These are phyloP conservation scores for Tubulanus polymorphus DNA, from an alignment of 2,888 invertebrate species.

Conservation along the genomic window DNA sequence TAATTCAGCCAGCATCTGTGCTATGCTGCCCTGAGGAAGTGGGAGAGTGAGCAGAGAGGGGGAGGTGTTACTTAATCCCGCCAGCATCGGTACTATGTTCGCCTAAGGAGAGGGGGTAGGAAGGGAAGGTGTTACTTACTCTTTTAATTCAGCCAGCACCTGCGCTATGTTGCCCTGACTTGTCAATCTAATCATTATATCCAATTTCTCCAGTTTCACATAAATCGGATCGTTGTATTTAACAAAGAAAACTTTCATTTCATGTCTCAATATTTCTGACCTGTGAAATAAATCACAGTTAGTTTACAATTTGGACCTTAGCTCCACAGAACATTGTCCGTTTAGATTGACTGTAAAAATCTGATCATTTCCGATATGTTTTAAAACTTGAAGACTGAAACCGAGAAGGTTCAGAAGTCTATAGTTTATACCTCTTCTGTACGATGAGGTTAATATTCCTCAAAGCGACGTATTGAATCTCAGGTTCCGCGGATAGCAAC, in stretches of 20 bases:
- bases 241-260: conserved; percentile 99
- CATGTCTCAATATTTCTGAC: conserved; percentile 96
- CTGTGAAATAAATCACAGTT: conserved; percentile 51
- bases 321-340: too few species aligned
- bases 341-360: too few species aligned
- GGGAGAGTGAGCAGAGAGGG: too few species aligned
- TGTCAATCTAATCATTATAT: conserved; percentile 98
- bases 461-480: conserved; percentile 98
- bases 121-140: too few species aligned
- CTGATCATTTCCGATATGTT: too few species aligned
- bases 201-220: conserved; percentile 96
- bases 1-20: conserved; percentile 87
- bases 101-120: too few species aligned
- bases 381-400: too few species aligned
- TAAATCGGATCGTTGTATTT: conserved; percentile 99
- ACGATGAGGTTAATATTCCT: conserved; percentile 98
- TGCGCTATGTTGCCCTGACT: conserved; percentile 98
- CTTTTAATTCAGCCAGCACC: conserved; percentile 88
- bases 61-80: too few species aligned
- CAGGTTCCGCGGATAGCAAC: conserved; percentile 93
- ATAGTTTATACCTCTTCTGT: conserved; percentile 79
- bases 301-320: too few species aligned
- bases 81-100: too few species aligned
- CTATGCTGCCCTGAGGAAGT: conserved; percentile 95
- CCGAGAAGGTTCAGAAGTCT: too few species aligned